Conservation (phyloP, 2,113 vertebrate species). For the Oceanodroma tethys region DNA sequence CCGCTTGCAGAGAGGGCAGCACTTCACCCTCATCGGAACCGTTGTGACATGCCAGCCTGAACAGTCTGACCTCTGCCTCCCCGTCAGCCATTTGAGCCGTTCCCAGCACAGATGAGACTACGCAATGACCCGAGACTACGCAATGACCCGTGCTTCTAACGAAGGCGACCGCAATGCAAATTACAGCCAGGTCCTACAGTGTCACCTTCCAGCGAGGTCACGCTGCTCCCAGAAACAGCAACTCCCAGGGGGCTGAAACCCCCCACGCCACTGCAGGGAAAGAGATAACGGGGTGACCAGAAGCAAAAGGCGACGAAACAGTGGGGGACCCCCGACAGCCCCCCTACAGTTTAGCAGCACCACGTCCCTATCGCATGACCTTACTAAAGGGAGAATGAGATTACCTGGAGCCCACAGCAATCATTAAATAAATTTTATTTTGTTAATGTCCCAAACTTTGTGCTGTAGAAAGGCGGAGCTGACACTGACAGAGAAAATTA, state of each 20-base stretch:
- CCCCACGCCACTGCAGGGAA: accelerated
- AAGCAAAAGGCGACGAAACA: not conserved
- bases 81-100: accelerated
- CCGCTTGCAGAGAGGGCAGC: not conserved
- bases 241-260: not conserved
- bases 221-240: not conserved
- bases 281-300: not conserved
- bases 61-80: not conserved
- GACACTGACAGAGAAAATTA: not conserved
- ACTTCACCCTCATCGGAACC: accelerated
- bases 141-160: accelerated
- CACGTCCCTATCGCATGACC: accelerated
- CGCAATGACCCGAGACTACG: accelerated
- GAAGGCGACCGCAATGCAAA: accelerated
- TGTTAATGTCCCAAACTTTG: not conserved
- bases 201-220: not conserved
- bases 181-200: not conserved
- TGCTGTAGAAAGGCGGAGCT: not conserved
- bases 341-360: not conserved
- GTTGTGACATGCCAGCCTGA: accelerated
- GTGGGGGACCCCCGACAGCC: accelerated
- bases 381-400: not conserved
- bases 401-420: not conserved
- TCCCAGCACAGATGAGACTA: not conserved
- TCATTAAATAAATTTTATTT: not conserved